Conservation (phyloP, 2,113 vertebrate genomes). For the Myotis yumanensis region DNA sequence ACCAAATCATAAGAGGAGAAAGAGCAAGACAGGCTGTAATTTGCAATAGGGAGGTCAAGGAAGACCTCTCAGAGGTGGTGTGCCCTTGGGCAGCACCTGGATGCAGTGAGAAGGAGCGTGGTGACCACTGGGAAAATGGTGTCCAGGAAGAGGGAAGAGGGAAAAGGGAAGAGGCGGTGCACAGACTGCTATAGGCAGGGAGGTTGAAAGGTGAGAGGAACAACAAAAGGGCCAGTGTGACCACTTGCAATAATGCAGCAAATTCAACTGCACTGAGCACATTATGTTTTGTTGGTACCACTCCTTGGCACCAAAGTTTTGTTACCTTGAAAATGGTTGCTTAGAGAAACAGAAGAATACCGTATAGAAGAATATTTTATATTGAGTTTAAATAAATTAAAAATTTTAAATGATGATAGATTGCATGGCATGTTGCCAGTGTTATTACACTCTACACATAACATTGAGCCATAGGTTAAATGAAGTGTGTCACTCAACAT, state of each 20-base stretch:
- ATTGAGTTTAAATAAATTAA: neutral
- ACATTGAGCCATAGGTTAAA: neutral
- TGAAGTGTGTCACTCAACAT: neutral
- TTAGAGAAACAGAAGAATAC: neutral
- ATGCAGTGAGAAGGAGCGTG: neutral
- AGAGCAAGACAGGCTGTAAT: accelerated
- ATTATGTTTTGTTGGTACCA: neutral
- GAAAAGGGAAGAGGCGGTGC: neutral
- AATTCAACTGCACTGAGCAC: neutral
- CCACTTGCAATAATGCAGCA: neutral
- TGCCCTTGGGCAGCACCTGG: neutral
- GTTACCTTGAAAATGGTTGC: neutral
- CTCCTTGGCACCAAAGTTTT: neutral
- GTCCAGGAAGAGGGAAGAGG: neutral
- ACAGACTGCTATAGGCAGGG: neutral
- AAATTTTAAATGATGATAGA: neutral
- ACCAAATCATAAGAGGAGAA: neutral
- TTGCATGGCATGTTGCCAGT: neutral
- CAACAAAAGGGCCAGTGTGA: neutral
- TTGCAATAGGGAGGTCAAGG: neutral
- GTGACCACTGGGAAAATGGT: neutral
- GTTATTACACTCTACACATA: neutral
- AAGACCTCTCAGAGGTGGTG: neutral
- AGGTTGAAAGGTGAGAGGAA: neutral
- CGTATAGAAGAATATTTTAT: neutral